Conservation (phyloP, 2,113 vertebrate genomes). For the Leptodactylus fuscus region DNA sequence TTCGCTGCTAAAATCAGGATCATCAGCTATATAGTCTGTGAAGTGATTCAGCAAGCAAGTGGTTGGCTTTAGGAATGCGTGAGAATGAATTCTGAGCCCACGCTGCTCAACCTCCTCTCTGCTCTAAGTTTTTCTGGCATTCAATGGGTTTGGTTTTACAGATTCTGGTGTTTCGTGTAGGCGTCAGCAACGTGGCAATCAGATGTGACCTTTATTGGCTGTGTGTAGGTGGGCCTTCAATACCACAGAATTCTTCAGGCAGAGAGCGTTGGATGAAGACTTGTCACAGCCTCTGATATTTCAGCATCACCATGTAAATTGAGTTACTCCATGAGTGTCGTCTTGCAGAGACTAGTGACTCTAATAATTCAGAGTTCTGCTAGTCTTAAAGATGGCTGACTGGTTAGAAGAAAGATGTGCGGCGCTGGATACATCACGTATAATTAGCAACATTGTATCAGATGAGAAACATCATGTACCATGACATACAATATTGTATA, state of each 20-base stretch:
- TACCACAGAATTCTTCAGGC: conserved; percentile 47
- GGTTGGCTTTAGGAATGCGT: conserved; percentile 45
- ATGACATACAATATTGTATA: background rate
- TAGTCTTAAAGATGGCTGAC: background rate
- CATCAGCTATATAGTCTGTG: conserved; percentile 11
- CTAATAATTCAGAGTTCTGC: background rate
- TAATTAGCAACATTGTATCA: background rate
- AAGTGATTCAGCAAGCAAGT: conserved; percentile 30
- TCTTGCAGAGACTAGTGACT: background rate
- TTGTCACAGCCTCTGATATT: conserved; percentile 13
- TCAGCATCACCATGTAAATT: background rate
- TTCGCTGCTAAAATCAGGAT: conserved; percentile 20
- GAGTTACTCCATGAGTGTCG: background rate
- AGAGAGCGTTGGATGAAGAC: background rate
- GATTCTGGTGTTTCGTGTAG: conserved; percentile 39
- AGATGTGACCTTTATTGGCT: conserved; percentile 50
- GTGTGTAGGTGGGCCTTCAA: conserved; percentile 31
- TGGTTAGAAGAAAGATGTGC: background rate
- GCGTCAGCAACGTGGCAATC: conserved; percentile 10
- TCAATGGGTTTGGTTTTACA: conserved; percentile 31
- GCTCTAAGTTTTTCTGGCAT: conserved; percentile 42
- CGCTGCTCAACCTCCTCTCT: conserved; percentile 22
- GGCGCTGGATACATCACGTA: background rate
- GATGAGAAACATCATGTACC: background rate
- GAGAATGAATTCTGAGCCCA: conserved; percentile 44